Base-by-base conservation (phyloP, 2,888 invertebrate species). In the Rhaphigaster nebulosa region DNA sequence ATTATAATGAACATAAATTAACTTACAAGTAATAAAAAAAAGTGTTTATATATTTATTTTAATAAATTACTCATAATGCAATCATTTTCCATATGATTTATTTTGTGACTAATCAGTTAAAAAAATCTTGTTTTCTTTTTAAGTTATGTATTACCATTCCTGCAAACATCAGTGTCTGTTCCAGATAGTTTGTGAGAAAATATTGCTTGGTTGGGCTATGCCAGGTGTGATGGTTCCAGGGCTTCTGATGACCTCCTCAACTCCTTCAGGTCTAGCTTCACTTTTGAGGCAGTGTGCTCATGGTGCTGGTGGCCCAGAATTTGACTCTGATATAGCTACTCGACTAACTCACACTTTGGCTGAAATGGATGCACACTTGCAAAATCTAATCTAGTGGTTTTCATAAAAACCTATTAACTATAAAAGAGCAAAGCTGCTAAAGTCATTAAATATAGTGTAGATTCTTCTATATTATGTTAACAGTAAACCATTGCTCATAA, bases 181-280 rank as follows among this genome's bases (percentile, higher is more conserved):
- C 5, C 95, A 96, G 95, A 95, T 96, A 65, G 94, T 96, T 50
- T 96, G 96, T 93, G 96, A 96, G 93, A 95, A 95, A 92, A 95
- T 96, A 92, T 96, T 96, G 93, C 94, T 96, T 60, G 96, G 96
- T 0, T 96, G 95, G 96, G 94, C 95, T 50, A 94, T 95, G 93
- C 95, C 95, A 1, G 95, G 95, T 65, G 94, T 95, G 65, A 94
- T 96, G 92, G 94, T 96, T 91, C 95, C 96, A 29, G 96, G 96
- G 0, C 93, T 96, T 91, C 93, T 96, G 45, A 94, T 96, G 94
- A 95, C 95, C 0, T 94, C 95, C 90, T 94, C 95, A 91, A 95
- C 96, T 0, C 95, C 96, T 1, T 94, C 95, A 26, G 94, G 95
- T 60, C 93, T 96, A 70, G 95, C 95, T 3, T 94, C 95, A 13